A percentile compares a stretch with the other conserved stretches of the same genome.
phyloP scores from a whole-genome alignment of 1,140 invertebrate species.

The Stratiolaelaps scimitus region DNA sequence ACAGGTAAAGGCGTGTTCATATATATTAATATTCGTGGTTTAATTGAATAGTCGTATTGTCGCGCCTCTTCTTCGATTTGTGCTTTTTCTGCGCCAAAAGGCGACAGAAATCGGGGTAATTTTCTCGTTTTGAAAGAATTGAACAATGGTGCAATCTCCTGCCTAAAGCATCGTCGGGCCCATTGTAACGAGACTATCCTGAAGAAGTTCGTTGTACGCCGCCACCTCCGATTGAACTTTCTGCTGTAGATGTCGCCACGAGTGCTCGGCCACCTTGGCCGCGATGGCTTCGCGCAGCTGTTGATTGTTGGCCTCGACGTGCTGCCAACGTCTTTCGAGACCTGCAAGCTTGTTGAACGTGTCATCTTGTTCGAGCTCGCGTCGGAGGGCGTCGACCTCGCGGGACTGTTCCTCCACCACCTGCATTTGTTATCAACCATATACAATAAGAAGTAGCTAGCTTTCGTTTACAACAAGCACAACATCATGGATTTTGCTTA shows the following conservation, averaged over 20 bases:
- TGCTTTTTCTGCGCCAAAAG: too few relatives aligned
- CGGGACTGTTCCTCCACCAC: constrained; percentile 31
- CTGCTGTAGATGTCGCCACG: constrained; percentile 49
- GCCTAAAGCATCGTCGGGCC: constrained; percentile 5
- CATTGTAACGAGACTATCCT: constrained; percentile 30
- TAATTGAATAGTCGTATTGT: too few relatives aligned
- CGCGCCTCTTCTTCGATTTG: too few relatives aligned
- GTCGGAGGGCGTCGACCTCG: constrained; percentile 44
- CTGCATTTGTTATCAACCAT: constrained; percentile 12
- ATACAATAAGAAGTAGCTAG: too few relatives aligned
- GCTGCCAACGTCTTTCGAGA: constrained; percentile 52
- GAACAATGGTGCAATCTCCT: too few relatives aligned
- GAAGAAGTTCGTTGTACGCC: constrained; percentile 39
- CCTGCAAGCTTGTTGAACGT: constrained; percentile 51
- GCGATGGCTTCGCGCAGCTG: constrained; percentile 51
- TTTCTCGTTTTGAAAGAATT: too few relatives aligned
- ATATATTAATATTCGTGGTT: too few relatives aligned
- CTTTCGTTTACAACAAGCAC: too few relatives aligned
- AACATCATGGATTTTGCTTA: too few relatives aligned
- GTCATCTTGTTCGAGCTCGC: constrained; percentile 53
- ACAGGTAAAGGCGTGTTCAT: too few relatives aligned
- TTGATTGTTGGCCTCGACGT: constrained; percentile 53
- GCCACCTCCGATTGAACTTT: constrained; percentile 40
- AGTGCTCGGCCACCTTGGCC: constrained; percentile 51
- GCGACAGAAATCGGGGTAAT: too few relatives aligned